Percentiles rank a stretch among this genome's conserved stretches.
Conservation (phyloP, 2,797 vertebrate species). For the Scyliorhinus canicula region DNA sequence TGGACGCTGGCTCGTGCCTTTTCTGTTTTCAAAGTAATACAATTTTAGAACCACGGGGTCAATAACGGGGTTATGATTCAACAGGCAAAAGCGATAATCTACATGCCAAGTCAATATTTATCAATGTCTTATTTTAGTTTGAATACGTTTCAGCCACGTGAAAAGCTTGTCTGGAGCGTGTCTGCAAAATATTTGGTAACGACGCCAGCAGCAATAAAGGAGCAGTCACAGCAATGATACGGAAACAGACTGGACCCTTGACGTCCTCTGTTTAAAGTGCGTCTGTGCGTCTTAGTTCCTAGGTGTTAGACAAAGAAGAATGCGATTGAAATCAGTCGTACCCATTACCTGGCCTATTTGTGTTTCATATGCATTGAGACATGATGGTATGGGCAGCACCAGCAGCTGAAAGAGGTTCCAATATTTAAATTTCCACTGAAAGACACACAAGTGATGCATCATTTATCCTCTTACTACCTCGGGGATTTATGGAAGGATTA, state of each 20-base stretch:
- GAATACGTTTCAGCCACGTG: neutral
- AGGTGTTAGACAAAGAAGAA: neutral
- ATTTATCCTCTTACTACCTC: neutral
- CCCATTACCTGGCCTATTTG: neutral
- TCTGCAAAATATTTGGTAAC: neutral
- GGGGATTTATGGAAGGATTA: too few relatives aligned
- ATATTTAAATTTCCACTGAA: neutral
- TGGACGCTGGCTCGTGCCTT: neutral
- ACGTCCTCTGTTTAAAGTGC: neutral
- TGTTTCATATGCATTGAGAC: neutral
- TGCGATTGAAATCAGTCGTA: neutral
- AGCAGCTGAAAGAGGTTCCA: neutral
- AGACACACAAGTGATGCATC: neutral
- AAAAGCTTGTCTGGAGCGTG: neutral
- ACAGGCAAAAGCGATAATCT: neutral
- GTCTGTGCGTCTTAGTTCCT: neutral
- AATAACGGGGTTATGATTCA: neutral
- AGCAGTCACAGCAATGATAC: neutral
- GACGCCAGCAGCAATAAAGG: neutral
- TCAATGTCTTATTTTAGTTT: neutral
- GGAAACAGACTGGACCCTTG: neutral
- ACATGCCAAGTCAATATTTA: neutral
- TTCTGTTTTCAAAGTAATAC: neutral
- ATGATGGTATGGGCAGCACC: neutral
- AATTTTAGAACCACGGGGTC: too few relatives aligned